Percentiles rank a stretch among this genome's conserved stretches.
Conservation (phyloP, 2,113 vertebrate species). For the Vidua macroura region DNA sequence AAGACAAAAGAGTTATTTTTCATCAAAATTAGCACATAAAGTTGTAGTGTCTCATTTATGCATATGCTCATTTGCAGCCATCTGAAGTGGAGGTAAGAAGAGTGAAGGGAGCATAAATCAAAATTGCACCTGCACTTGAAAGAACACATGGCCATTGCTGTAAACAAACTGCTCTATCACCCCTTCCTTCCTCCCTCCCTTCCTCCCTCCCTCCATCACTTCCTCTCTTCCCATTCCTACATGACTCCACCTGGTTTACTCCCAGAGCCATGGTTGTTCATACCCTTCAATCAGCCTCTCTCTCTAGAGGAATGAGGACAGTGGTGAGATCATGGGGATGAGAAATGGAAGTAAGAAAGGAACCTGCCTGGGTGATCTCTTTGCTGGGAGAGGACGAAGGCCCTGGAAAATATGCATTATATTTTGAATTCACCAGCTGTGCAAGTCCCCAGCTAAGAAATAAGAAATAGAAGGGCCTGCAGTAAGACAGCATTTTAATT, state of each 20-base stretch:
- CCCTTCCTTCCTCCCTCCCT: too few relatives aligned
- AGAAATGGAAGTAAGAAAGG: neutral
- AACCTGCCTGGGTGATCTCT: neutral
- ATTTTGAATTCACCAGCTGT: neutral
- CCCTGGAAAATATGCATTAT: neutral
- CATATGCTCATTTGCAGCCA: neutral
- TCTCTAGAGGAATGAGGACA: neutral
- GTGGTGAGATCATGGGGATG: neutral
- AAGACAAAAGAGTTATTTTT: neutral
- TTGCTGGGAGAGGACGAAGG: neutral
- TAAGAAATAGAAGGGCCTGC: neutral
- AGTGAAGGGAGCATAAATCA: neutral
- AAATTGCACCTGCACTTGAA: neutral
- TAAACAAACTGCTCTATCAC: neutral
- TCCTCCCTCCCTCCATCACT: accelerated
- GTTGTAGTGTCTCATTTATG: neutral
- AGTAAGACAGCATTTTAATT: neutral
- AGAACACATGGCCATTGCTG: neutral
- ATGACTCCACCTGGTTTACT: too few relatives aligned
- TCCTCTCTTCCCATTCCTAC: too few relatives aligned
- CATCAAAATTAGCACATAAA: neutral
- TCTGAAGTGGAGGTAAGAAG: neutral
- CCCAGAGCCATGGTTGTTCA: too few relatives aligned
- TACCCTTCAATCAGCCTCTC: too few relatives aligned
- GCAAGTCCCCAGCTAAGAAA: neutral